Conservation (phyloP, 2,888 invertebrate genomes). For the Hirudinaria manillensis region DNA sequence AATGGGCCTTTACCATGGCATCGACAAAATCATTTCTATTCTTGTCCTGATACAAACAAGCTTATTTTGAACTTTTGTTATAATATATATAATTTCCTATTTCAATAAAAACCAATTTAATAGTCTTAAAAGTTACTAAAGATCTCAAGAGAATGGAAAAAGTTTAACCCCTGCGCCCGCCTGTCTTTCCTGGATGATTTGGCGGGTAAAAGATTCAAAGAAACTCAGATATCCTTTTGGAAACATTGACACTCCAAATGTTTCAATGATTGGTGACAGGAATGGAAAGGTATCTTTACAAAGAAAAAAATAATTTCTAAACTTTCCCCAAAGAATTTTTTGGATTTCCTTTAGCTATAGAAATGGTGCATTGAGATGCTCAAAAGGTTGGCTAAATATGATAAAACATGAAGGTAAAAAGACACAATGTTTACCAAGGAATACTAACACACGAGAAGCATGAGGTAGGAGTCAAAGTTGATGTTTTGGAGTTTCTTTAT, state of each 20-base stretch:
- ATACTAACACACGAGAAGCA: conserved; percentile 29
- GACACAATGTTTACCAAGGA: not conserved
- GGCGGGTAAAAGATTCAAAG: conserved; percentile 20
- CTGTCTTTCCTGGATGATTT: conserved; percentile 30
- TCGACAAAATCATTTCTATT: conserved; percentile 24
- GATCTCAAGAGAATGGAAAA: too few relatives aligned
- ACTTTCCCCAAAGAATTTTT: too few relatives aligned
- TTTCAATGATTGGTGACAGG: conserved; percentile 23
- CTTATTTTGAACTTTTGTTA: too few relatives aligned
- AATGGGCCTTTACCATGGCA: conserved; percentile 28
- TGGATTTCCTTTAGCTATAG: too few relatives aligned
- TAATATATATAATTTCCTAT: too few relatives aligned
- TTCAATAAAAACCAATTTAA: too few relatives aligned
- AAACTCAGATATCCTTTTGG: conserved; percentile 27
- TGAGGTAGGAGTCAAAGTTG: not conserved
- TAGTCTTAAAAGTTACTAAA: too few relatives aligned
- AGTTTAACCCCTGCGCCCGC: not conserved
- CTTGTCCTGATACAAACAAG: conserved; percentile 23
- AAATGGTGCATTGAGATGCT: too few relatives aligned
- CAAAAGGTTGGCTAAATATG: not conserved
- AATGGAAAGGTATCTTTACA: conserved; percentile 24
- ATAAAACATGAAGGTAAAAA: too few relatives aligned
- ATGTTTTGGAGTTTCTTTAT: conserved; percentile 25
- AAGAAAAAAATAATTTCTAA: not conserved
- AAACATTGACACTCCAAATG: conserved; percentile 24